Percentiles rank a stretch among this genome's conserved stretches.
phyloP scores from a whole-genome alignment of 2,113 vertebrate genomes.

The Redunca redunca region DNA sequence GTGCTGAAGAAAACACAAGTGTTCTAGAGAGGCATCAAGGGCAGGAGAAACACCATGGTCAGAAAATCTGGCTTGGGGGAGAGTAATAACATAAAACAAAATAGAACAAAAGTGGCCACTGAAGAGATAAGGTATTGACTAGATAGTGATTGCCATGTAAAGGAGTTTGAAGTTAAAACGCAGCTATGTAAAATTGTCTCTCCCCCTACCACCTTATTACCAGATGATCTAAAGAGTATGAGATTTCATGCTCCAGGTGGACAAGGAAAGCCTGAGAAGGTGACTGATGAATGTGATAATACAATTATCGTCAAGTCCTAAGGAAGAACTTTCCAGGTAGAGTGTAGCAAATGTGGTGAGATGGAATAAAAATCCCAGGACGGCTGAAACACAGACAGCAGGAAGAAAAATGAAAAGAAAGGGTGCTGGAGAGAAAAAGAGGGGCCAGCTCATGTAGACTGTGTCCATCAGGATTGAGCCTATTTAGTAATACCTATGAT shows the following conservation, averaged over 20 bases:
- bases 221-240: background rate
- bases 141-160: too few relatives aligned
- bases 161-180: background rate
- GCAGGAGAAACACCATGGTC: background rate
- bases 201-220: background rate
- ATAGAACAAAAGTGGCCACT: background rate
- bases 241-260: accelerated
- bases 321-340: background rate
- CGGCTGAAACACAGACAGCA: background rate
- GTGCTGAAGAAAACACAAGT: background rate
- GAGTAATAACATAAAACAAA: background rate
- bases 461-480: background rate
- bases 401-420: background rate
- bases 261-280: background rate
- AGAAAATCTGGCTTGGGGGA: background rate
- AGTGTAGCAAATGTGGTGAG: background rate
- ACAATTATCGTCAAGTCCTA: background rate
- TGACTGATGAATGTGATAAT: background rate
- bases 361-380: background rate
- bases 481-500: background rate
- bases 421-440: background rate
- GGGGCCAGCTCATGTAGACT: accelerated
- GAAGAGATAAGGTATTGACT: background rate
- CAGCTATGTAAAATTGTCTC: background rate
- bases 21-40: background rate